These are phyloP conservation scores for Tinea semifulvella DNA, from an alignment of 2,888 invertebrate genomes.

Conservation along the genomic window DNA sequence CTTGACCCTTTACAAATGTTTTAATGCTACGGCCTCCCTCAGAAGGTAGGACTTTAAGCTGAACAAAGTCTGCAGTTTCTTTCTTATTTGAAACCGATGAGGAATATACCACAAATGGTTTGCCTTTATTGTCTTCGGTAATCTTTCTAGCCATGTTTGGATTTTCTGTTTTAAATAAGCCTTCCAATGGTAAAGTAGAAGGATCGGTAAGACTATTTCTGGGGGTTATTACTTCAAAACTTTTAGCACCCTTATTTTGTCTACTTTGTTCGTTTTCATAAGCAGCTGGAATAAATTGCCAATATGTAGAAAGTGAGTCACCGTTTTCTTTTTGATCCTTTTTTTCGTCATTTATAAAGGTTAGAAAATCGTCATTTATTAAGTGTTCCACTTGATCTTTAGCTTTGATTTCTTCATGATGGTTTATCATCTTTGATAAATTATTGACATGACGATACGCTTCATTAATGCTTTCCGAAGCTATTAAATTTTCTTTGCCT, in stretches of 20 bases:
- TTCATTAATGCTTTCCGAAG: slow-evolving; percentile 61
- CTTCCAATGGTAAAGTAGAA: slow-evolving; percentile 74
- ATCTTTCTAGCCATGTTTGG: slow-evolving; percentile 38
- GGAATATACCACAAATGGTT: slow-evolving; percentile 57
- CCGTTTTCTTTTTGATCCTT: slow-evolving; percentile 28
- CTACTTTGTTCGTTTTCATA: slow-evolving; percentile 46
- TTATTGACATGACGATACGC: slow-evolving; percentile 50
- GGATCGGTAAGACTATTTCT: slow-evolving; percentile 57
- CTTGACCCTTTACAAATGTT: slow-evolving; percentile 50
- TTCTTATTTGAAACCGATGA: slow-evolving; percentile 39
- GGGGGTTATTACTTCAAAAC: slow-evolving; percentile 48
- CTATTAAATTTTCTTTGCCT: slow-evolving; percentile 53
- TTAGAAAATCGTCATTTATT: slow-evolving; percentile 42
- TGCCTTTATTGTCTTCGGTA: slow-evolving; percentile 26
- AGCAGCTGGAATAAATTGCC: slow-evolving; percentile 61
- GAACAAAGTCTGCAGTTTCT: slow-evolving; percentile 40
- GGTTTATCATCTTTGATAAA: slow-evolving; percentile 25
- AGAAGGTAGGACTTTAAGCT: slow-evolving; percentile 39
- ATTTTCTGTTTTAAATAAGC: slow-evolving; percentile 68
- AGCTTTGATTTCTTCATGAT: slow-evolving; percentile 22
- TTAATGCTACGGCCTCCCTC: slow-evolving; percentile 41
- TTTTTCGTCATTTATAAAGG: slow-evolving; percentile 48
- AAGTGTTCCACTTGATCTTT: slow-evolving; percentile 32
- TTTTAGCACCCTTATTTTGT: slow-evolving; percentile 33
- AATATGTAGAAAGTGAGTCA: slow-evolving; percentile 30